phyloP scores from a whole-genome alignment of 2,113 vertebrate species.

The Xerus inauris region DNA sequence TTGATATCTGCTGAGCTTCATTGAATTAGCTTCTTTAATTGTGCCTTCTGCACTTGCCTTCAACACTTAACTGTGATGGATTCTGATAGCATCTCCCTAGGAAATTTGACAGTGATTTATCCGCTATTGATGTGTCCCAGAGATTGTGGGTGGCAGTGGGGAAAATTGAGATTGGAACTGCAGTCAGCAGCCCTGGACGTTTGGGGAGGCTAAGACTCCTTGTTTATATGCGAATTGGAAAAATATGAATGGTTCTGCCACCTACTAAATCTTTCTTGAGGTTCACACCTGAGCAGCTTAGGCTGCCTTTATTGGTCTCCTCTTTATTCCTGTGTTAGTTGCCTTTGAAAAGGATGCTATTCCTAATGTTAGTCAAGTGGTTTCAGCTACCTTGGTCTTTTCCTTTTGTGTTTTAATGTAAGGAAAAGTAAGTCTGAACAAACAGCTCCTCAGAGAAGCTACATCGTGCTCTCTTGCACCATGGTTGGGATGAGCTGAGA shows the following conservation, averaged over 20 bases:
- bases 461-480: neutral
- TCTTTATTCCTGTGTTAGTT: constrained; percentile 48
- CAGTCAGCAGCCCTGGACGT: neutral
- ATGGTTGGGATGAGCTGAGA: neutral
- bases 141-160: neutral
- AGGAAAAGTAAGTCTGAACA: neutral
- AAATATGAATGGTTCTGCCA: neutral
- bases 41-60: constrained; percentile 62
- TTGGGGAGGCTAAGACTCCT: neutral
- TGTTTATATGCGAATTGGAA: constrained; percentile 7
- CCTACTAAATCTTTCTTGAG: neutral
- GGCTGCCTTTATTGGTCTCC: neutral
- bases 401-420: neutral
- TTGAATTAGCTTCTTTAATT: constrained; percentile 72
- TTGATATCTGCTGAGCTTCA: constrained; percentile 63
- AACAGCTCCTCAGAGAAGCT: neutral
- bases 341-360: constrained; percentile 56
- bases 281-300: neutral
- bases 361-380: neutral
- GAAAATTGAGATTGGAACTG: neutral
- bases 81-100: constrained; percentile 51
- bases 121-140: constrained; percentile 41
- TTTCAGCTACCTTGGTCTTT: neutral
- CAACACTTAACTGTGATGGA: constrained; percentile 52
- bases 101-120: constrained; percentile 66